These are phyloP conservation scores for Paracanthobrama guichenoti DNA, from an alignment of 2,113 vertebrate species.

Conservation along the genomic window DNA sequence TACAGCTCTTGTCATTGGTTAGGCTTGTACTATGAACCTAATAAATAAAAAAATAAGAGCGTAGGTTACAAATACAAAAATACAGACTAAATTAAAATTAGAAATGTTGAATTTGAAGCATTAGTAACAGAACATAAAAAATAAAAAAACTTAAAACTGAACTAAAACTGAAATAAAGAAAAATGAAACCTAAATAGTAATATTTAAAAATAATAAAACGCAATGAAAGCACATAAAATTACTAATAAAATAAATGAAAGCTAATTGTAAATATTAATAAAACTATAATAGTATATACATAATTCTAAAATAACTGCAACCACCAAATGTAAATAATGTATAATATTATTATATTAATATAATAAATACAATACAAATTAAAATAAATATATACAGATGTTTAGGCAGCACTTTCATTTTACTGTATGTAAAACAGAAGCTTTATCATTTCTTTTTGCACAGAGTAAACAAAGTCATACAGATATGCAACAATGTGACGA, in stretches of 20 bases:
- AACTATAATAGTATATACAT: background rate
- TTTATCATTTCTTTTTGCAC: background rate
- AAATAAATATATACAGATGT: background rate
- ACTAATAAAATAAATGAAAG: background rate
- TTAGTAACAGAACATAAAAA: background rate
- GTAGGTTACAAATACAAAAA: no score
- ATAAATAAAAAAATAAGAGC: background rate
- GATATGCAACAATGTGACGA: background rate
- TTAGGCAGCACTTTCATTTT: background rate
- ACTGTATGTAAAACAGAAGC: background rate
- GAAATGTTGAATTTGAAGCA: background rate
- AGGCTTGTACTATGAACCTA: no score
- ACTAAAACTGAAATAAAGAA: background rate
- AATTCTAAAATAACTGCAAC: background rate
- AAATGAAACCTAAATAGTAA: background rate
- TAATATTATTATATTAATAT: no score
- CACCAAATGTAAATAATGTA: background rate
- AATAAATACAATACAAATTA: background rate
- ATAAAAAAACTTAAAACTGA: background rate
- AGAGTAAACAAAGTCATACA: background rate
- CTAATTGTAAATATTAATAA: background rate
- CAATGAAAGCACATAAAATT: background rate
- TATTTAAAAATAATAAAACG: background rate
- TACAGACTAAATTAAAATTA: background rate
- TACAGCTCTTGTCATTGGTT: no score